Base-by-base conservation (phyloP, 1,140 invertebrate genomes). In the Oedothorax gibbosus region DNA sequence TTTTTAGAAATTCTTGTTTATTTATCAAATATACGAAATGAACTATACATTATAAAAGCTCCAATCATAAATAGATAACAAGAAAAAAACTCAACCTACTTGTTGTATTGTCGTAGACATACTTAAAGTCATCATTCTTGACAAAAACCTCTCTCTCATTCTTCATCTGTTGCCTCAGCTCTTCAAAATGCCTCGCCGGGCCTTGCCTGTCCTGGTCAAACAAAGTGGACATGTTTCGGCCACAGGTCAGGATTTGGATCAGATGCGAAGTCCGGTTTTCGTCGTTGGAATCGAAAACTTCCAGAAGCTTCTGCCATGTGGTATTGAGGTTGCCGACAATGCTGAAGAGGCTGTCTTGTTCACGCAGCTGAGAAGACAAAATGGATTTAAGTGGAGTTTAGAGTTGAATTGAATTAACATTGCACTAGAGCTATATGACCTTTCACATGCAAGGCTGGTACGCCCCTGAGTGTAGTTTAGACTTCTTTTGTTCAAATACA, bases 41-140 rank as follows among this genome's bases (percentile, higher is more conserved):
- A n/a, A n/a, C n/a, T n/a, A n/a, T n/a, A n/a, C n/a, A n/a, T n/a
- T n/a, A n/a, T n/a, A n/a, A n/a, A n/a, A n/a, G n/a, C n/a, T n/a
- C n/a, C n/a, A n/a, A n/a, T n/a, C n/a, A n/a, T n/a, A 35, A 35
- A 5, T 5, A 35, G 35, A 35, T 35, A 35, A 35, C 35, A 35
- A 35, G 35, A 35, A 35, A 35, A 35, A 35, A 35, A 68, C 21
- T 10, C 54, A 15, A 18, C 87, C 87, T 84, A 88, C 87, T 87
- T 21, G 87, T 88, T 21, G 85, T 79, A 49, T 88, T 88, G 65
- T 88, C 87, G 66, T 88, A 88, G 12, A 82, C 49, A 75, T 88
- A 88, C 71, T 86, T 77, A 65, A 78, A 85, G n/a, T 84, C 83
- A 66, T 85, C 87, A 21, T 87, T 86, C 18, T 85, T 81, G 2